Evolutionary conservation across 2,888 invertebrate species (phyloP), one percentile per base, ranked within the genome.

Genomic region (Strigamia transsilvanica): DNA sequence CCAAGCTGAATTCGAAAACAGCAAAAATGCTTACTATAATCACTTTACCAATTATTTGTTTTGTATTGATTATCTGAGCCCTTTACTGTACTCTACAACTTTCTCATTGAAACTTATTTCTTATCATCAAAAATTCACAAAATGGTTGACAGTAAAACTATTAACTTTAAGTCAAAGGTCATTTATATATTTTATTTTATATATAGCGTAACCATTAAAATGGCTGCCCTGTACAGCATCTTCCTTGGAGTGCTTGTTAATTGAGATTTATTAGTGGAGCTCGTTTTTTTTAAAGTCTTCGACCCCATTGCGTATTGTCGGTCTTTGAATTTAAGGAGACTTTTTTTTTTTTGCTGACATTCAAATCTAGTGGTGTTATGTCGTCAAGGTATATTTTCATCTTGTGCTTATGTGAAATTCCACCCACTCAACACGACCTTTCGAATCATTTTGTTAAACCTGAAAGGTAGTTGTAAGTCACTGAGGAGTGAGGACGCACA

Each of bases 321-420:
- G 51, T 51, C n/a, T n/a, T 13, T 15, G 1, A 6, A n/a, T 6
- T 6, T 15, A 51, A 51, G 18, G 51, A 51, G 15, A n/a, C n/a
- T n/a, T n/a, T n/a, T n/a, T n/a, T n/a, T n/a, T n/a, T 56, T 21
- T 56, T 9, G 3, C 21, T 9, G 9, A 38, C 38, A 38, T 38
- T 38, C 38, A 38, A 38, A 38, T 38, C 46, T 46, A 46, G 15
- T 13, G 15, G 15, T 56, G 18, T 56, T 56, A 56, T 21, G 21
- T 56, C 56, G 15, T 56, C 18, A 56, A 56, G 18, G 56, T 56
- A 18, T 56, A 56, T 56, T 56, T 56, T 56, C 56, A 56, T 56
- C n/a, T 56, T 56, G 56, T 32, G 73, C 73, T 73, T 23, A 32
- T 73, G 73, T 73, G n/a, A 73, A 73, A 73, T 73, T 73, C 32